Percentiles rank a stretch among this genome's conserved stretches.
Conservation (phyloP, 30 jellyfish, hydroid and myxozoan genomes). For the Aurelia coerulea region DNA sequence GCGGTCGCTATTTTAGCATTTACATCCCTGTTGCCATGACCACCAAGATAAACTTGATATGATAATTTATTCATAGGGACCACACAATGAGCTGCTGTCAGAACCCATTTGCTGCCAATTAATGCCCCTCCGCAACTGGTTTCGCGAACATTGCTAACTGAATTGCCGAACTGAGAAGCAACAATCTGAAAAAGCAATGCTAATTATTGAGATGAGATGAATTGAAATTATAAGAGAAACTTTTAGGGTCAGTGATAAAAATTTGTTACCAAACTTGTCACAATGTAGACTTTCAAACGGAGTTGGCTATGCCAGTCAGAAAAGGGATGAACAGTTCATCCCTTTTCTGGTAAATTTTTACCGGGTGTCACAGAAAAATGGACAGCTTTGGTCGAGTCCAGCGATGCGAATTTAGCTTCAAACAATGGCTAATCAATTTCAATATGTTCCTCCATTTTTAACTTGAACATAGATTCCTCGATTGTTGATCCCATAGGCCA, state of each 20-base stretch:
- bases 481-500: too few relatives aligned
- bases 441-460: too few relatives aligned
- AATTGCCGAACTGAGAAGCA: not conserved
- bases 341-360: too few relatives aligned
- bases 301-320: not conserved
- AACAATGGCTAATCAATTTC: too few relatives aligned
- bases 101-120: conserved; percentile 65
- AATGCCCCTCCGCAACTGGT: conserved; percentile 76
- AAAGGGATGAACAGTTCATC: too few relatives aligned
- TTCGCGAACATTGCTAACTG: conserved; percentile 19
- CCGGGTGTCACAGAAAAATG: too few relatives aligned
- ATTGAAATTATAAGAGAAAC: too few relatives aligned
- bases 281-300: not conserved
- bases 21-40: conserved; percentile 50
- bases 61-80: conserved; percentile 18
- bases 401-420: too few relatives aligned
- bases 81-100: conserved; percentile 81
- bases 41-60: conserved; percentile 62
- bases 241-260: too few relatives aligned
- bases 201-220: not conserved
- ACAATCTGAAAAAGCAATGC: conserved; percentile 6
- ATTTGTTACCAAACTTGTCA: too few relatives aligned
- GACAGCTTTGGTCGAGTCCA: too few relatives aligned
- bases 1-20: conserved; percentile 29
- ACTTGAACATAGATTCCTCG: too few relatives aligned